Evolutionary conservation across 2,113 vertebrate genomes (phyloP), one percentile per base, ranked within the genome.

Genomic region (Festucalex cinctus): DNA sequence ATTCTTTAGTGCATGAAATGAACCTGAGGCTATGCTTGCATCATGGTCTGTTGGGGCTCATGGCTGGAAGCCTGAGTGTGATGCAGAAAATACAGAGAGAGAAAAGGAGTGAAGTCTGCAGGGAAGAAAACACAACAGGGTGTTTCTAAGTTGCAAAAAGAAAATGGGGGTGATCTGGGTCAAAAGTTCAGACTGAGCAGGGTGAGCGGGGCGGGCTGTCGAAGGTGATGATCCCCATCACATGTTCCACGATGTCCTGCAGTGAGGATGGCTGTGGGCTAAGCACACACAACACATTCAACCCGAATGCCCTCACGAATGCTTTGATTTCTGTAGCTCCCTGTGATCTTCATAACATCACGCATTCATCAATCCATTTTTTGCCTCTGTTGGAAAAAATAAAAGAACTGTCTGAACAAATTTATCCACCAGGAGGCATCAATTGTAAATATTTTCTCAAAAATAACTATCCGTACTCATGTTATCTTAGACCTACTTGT

Each of bases 181-280:
- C 73, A 86, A 88, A 85, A 81, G 80, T 74, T 77, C 83, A 86
- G 49, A 32, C 26, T 65, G 66, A 69, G 58, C 5, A 3, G 46
- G 70, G 81, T 6, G 51, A 44, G 71, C 26, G 66, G 66, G 67
- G 70, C 66, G 57, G 71, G 56, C 48, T 60, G 67, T 44, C 66
- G 59, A 72, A 68, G 74, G 48, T 56, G 83, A 79, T 88, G 83
- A 86, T 85, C 83, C 80, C 43, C 67, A 82, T 90, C 88, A 88
- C 86, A 86, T 88, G 85, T 60, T 88, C 76, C 60, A 65, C 28
- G 74, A 76, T 66, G 63, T 79, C 88, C 84, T 75, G 78, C 81
- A 68, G 85, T 17, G 85, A 73, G 74, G 76, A 77, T 60, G 70
- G 74, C 72, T 82, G 76, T 70, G 78, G 75, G 75, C 69, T 81